These are phyloP conservation scores for Antechinus stuartii DNA, from an alignment of 2,113 vertebrate genomes.

Conservation along the genomic window DNA sequence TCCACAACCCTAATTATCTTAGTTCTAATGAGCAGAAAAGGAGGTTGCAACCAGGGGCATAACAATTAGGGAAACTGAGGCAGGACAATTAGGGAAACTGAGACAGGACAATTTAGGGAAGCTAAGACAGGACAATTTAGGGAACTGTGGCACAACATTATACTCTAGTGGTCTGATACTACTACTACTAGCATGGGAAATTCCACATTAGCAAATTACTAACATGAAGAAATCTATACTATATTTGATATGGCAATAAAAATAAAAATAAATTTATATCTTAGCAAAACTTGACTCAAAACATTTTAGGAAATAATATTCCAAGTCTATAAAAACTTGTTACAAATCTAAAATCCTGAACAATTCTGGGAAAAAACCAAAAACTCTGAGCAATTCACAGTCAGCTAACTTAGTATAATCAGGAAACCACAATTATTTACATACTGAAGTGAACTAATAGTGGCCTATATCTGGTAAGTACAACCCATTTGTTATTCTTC, in stretches of 20 bases:
- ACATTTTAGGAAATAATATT: slow-evolving; percentile 47
- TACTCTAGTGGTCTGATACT: background rate
- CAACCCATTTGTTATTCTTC: background rate
- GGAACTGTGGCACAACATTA: background rate
- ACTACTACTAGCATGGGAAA: slow-evolving; percentile 5
- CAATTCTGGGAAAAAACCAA: background rate
- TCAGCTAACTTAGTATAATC: slow-evolving; percentile 45
- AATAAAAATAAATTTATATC: slow-evolving; percentile 63
- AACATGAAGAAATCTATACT: background rate
- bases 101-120: no score
- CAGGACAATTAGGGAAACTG: no score
- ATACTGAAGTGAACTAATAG: background rate
- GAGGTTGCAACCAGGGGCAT: no score
- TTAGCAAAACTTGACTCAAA: slow-evolving; percentile 58
- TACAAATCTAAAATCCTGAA: slow-evolving; percentile 50
- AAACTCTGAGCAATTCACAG: slow-evolving; percentile 53
- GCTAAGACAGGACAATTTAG: no score
- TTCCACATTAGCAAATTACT: background rate
- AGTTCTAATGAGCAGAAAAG: no score
- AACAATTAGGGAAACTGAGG: no score
- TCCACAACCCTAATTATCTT: no score
- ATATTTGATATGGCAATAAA: slow-evolving; percentile 23
- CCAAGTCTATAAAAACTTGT: background rate
- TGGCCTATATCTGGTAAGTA: background rate
- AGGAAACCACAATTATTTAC: slow-evolving; percentile 78